Evolutionary conservation across 1,140 invertebrate genomes (phyloP).

Genomic region (Battus philenor): DNA sequence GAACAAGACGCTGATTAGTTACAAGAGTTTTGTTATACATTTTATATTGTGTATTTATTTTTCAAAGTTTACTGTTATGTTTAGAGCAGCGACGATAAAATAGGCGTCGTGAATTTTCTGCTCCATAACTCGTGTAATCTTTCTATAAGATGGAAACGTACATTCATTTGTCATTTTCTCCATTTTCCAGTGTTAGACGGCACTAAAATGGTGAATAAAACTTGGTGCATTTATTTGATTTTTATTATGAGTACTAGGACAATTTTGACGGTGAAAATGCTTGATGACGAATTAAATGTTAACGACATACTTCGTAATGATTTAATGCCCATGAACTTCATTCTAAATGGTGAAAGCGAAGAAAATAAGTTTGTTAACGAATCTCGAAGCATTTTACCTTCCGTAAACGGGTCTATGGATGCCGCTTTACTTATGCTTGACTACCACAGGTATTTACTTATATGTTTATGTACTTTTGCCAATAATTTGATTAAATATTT

Average conservation of each 20-base stretch:
- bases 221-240: background rate
- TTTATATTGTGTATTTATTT: too few species aligned
- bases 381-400: slow-evolving; percentile 14
- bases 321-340: slow-evolving; percentile 78
- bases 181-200: background rate
- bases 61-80: slow-evolving; percentile 4
- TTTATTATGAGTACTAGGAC: background rate
- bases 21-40: too few species aligned
- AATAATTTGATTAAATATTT: too few species aligned
- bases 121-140: slow-evolving; percentile 55
- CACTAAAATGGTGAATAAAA: background rate
- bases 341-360: slow-evolving; percentile 42
- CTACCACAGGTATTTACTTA: slow-evolving; percentile 83
- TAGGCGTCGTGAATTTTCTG: slow-evolving; percentile 47
- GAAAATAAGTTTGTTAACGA: slow-evolving; percentile 18
- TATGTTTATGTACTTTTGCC: too few species aligned
- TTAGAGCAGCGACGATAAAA: slow-evolving; percentile 6
- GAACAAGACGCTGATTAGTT: too few species aligned
- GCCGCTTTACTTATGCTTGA: slow-evolving; percentile 77
- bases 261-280: slow-evolving; percentile 21
- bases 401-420: slow-evolving; percentile 74
- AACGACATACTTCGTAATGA: slow-evolving; percentile 79
- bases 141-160: slow-evolving; percentile 6
- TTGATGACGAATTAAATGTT: slow-evolving; percentile 69
- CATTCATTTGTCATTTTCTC: background rate